Evolutionary conservation across 2,797 vertebrate genomes (phyloP).

Genomic region (Sus cebifrons): DNA sequence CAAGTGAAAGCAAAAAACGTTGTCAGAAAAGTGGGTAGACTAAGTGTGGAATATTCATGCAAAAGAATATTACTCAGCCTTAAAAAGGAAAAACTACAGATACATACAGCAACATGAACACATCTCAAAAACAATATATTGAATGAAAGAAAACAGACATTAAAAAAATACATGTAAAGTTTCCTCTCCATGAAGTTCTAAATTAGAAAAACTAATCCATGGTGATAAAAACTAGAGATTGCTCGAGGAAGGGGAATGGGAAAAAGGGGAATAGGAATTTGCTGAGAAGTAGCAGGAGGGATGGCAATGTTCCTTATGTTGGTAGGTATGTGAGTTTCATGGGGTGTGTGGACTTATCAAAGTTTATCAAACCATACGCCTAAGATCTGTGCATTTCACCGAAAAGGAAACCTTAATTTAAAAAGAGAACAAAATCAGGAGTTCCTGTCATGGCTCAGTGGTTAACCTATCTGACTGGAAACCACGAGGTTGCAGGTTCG

Average conservation of each 20-base stretch:
- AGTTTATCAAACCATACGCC: neutral
- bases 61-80: neutral
- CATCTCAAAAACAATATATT: constrained; percentile 3
- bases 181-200: neutral
- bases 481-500: no score
- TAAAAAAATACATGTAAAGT: neutral
- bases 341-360: neutral
- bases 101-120: neutral
- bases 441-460: no score
- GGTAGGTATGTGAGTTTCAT: neutral
- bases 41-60: neutral
- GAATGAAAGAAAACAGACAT: neutral
- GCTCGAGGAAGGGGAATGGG: neutral
- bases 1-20: constrained; percentile 18
- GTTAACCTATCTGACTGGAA: no score
- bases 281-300: neutral
- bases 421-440: neutral
- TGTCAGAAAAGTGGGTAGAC: neutral
- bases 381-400: constrained; percentile 37
- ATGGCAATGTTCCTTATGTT: constrained; percentile 21
- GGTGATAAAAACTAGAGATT: neutral
- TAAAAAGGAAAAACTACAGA: neutral
- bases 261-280: neutral
- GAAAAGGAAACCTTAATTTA: constrained; percentile 9
- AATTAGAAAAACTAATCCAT: neutral